Percentiles rank a stretch among this genome's conserved stretches.
These are phyloP conservation scores for Triplophysa yarkandensis DNA, from an alignment of 2,797 vertebrate genomes.

Conservation along the genomic window DNA sequence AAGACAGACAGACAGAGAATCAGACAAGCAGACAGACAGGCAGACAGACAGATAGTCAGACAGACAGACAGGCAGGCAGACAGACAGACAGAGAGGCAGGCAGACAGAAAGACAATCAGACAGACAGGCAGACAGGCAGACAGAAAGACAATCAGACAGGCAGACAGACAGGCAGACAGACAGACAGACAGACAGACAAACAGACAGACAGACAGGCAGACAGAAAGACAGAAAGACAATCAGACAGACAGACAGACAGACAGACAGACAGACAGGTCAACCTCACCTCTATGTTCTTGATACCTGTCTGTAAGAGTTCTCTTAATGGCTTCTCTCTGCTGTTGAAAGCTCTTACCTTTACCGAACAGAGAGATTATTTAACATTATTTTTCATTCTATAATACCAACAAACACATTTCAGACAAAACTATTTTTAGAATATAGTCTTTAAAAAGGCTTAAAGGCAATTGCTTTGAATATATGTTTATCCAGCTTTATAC, in stretches of 20 bases:
- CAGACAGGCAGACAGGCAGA: background rate
- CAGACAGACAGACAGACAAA: background rate
- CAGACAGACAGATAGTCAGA: background rate
- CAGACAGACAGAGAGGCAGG: background rate
- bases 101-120: no score
- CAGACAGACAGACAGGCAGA: no score
- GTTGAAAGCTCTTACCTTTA: conserved; percentile 94
- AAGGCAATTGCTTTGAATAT: no score
- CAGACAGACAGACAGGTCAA: background rate
- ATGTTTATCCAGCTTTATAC: no score
- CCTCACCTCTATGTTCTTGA: conserved; percentile 82
- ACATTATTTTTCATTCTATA: no score
- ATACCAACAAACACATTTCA: no score
- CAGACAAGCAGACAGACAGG: background rate
- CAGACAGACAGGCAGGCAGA: background rate
- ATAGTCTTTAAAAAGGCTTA: no score
- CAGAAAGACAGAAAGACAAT: background rate
- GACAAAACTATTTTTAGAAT: no score
- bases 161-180: background rate
- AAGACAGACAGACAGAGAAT: background rate
- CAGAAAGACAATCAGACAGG: no score
- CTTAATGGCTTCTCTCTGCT: conserved; percentile 97
- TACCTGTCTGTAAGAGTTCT: conserved; percentile 88
- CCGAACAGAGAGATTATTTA: conserved; percentile 23
- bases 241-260: background rate